phyloP scores from a whole-genome alignment of 2,113 vertebrate species.

The Lophochroa leadbeateri region DNA sequence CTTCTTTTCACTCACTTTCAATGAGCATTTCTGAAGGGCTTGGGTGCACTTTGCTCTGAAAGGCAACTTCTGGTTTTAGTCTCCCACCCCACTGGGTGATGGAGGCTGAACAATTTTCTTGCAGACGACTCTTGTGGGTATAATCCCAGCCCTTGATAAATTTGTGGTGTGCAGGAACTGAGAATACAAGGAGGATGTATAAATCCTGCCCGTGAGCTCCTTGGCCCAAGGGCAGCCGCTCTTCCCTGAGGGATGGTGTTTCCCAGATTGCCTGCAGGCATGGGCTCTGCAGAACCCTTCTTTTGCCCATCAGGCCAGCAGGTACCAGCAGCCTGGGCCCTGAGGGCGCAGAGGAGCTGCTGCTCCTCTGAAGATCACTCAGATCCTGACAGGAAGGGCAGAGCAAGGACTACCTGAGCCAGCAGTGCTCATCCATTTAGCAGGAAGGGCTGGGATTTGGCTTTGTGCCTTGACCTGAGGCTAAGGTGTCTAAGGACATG shows the following conservation, averaged over 20 bases:
- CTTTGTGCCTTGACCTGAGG: not conserved
- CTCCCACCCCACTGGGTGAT: not conserved
- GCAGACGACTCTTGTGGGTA: not conserved
- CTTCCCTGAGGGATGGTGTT: rapidly evolving
- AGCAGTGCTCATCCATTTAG: not conserved
- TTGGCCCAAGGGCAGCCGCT: not conserved
- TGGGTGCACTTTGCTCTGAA: not conserved
- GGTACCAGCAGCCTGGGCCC: not conserved
- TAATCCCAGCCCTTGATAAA: not conserved
- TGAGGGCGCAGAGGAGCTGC: not conserved
- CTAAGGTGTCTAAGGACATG: not conserved
- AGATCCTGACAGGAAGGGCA: not conserved
- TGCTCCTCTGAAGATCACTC: not conserved
- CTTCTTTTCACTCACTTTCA: not conserved
- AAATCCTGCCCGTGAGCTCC: not conserved
- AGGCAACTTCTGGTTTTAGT: not conserved
- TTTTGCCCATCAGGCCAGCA: not conserved
- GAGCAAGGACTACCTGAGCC: not conserved
- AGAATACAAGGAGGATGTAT: not conserved
- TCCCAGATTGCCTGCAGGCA: not conserved
- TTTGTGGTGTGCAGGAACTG: not conserved
- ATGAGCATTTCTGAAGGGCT: not conserved
- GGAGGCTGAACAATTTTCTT: not conserved
- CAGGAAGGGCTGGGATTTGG: not conserved
- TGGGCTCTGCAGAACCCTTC: not conserved